Evolutionary conservation across 2,888 invertebrate species (phyloP).

Genomic region (Apotomis betuletana): DNA sequence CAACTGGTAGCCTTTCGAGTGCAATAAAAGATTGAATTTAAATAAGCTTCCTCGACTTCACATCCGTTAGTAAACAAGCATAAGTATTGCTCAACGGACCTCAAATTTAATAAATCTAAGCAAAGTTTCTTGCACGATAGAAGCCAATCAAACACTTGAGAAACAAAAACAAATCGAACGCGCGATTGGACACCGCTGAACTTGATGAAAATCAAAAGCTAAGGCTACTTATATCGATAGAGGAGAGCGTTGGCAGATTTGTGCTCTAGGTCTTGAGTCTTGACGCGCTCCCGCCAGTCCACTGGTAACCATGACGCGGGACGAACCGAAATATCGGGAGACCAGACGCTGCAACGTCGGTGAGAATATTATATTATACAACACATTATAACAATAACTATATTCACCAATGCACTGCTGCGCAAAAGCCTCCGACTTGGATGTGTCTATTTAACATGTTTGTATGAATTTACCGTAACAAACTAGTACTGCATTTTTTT

Average conservation of each 20-base stretch:
- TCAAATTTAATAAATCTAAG: slow-evolving; percentile 22
- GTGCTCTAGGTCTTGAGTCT: slow-evolving; percentile 38
- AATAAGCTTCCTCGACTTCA: slow-evolving; percentile 31
- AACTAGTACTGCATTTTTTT: not conserved
- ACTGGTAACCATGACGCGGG: slow-evolving; percentile 42
- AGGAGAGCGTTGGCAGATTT: slow-evolving; percentile 43
- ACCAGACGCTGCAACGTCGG: slow-evolving; percentile 34
- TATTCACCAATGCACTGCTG: not conserved
- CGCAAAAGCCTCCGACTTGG: not conserved
- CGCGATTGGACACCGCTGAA: slow-evolving; percentile 32
- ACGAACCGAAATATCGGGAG: slow-evolving; percentile 43
- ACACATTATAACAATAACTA: not conserved
- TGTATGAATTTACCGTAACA: not conserved
- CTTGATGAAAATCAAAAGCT: slow-evolving; percentile 41
- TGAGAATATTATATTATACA: slow-evolving; percentile 29
- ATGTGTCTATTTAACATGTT: not conserved
- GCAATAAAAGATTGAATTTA: slow-evolving; percentile 15
- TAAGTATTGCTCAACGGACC: slow-evolving; percentile 16
- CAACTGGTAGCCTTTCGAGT: not conserved
- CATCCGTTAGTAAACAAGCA: slow-evolving; percentile 6
- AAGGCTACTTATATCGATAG: slow-evolving; percentile 28
- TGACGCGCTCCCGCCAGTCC: slow-evolving; percentile 40
- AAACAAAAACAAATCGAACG: slow-evolving; percentile 36
- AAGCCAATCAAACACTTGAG: slow-evolving; percentile 30
- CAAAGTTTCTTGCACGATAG: slow-evolving; percentile 11